Conservation (phyloP, 2,888 invertebrate species). For the Lottia gigantea region DNA sequence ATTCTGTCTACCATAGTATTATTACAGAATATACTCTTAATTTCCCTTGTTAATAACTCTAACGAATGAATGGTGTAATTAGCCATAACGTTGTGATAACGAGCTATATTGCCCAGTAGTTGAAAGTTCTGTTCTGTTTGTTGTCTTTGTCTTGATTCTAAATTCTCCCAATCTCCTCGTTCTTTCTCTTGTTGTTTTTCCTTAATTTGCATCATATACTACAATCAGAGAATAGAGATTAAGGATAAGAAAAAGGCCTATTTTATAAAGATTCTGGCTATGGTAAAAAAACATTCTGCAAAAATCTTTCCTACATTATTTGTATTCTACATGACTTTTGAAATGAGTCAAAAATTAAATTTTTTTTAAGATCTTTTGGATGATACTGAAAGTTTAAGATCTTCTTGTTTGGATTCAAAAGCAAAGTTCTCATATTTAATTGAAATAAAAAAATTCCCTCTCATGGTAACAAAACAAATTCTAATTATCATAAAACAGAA, state of each 20-base stretch:
- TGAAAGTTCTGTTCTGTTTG: slow-evolving; percentile 66
- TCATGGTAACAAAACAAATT: no score
- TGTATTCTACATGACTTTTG: no score
- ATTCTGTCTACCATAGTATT: slow-evolving; percentile 91
- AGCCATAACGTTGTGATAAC: slow-evolving; percentile 91
- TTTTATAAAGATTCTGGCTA: not conserved
- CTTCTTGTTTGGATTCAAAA: no score
- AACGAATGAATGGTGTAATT: slow-evolving; percentile 87
- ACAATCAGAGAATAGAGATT: slow-evolving; percentile 18
- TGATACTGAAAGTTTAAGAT: no score
- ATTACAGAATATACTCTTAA: slow-evolving; percentile 82
- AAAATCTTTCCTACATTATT: no score
- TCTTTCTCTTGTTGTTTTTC: slow-evolving; percentile 81
- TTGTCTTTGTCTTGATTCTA: slow-evolving; percentile 80
- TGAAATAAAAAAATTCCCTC: no score
- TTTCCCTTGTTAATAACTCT: slow-evolving; percentile 70
- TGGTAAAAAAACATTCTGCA: not conserved
- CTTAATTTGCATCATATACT: slow-evolving; percentile 83
- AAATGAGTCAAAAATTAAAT: no score
- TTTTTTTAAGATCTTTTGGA: no score
- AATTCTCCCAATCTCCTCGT: slow-evolving; percentile 78
- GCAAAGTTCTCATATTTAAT: no score
- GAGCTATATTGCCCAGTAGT: slow-evolving; percentile 84
- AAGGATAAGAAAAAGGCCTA: not conserved
- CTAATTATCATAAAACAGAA: no score